phyloP scores from a whole-genome alignment of 2,797 vertebrate species.

The Phrynocephalus forsythii region DNA sequence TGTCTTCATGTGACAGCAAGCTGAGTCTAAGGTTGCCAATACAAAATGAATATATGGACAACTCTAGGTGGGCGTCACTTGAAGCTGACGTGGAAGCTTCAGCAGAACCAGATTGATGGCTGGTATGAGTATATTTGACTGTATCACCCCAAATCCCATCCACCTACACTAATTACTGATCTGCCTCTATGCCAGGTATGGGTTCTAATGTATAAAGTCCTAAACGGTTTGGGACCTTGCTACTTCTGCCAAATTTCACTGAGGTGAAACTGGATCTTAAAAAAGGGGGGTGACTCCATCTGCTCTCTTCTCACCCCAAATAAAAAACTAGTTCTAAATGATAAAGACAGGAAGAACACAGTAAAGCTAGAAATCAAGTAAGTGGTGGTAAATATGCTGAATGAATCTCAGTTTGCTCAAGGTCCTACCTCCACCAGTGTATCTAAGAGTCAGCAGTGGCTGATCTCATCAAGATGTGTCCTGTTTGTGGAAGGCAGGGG shows the following conservation, averaged over 20 bases:
- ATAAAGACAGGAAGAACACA: neutral
- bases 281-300: too few relatives aligned
- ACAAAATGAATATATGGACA: neutral
- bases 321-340: neutral
- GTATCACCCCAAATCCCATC: too few relatives aligned
- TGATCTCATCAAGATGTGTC: neutral
- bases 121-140: too few relatives aligned
- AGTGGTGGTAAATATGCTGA: neutral
- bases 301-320: neutral
- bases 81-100: too few relatives aligned
- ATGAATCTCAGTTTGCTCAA: too few relatives aligned
- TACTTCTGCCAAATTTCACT: too few relatives aligned
- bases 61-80: too few relatives aligned
- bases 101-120: too few relatives aligned
- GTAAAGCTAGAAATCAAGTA: neutral
- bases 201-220: too few relatives aligned
- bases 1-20: neutral
- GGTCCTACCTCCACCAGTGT: neutral
- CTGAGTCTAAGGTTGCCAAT: neutral
- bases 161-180: too few relatives aligned
- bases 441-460: neutral
- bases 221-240: too few relatives aligned
- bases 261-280: neutral
- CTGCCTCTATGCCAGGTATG: too few relatives aligned
- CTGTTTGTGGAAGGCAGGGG: neutral